These are phyloP conservation scores for Odontocerum albicorne DNA, from an alignment of 2,888 invertebrate genomes.

Conservation along the genomic window DNA sequence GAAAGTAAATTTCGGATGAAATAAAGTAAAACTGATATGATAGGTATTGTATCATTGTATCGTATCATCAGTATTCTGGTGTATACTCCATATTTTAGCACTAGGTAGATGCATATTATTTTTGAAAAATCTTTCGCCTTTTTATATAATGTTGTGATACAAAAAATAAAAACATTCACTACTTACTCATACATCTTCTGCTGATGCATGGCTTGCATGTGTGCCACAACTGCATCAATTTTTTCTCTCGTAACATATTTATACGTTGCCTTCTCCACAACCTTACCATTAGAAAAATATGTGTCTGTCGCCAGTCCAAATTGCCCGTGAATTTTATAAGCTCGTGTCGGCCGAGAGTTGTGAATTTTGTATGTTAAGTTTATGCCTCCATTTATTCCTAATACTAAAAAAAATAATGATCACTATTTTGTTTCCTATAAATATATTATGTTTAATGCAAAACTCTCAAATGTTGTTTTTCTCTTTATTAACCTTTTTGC, in stretches of 20 bases:
- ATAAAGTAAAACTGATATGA: too few species aligned
- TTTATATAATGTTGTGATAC: too few species aligned
- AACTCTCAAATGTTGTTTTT: background rate
- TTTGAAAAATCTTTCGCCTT: too few species aligned
- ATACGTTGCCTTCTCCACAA: slow-evolving; percentile 70
- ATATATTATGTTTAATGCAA: background rate
- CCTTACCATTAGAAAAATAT: slow-evolving; percentile 69
- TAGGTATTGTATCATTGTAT: too few species aligned
- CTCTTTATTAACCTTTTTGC: too few species aligned
- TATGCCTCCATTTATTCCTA: slow-evolving; percentile 73
- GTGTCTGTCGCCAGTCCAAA: slow-evolving; percentile 78
- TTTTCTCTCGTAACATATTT: slow-evolving; percentile 68
- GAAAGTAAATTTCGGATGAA: too few species aligned
- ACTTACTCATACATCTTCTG: slow-evolving; percentile 82
- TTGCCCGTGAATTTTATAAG: slow-evolving; percentile 73
- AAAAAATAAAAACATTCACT: slow-evolving; percentile 29
- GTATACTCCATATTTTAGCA: too few species aligned
- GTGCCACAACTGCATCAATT: slow-evolving; percentile 73
- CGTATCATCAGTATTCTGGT: too few species aligned
- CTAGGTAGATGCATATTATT: too few species aligned
- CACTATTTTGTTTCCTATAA: background rate
- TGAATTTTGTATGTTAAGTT: slow-evolving; percentile 58
- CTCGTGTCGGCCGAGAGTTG: slow-evolving; percentile 63
- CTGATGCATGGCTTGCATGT: slow-evolving; percentile 86
- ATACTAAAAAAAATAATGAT: slow-evolving; percentile 60